Conservation (phyloP, 2,888 invertebrate genomes). For the Ectobius pallidus region DNA sequence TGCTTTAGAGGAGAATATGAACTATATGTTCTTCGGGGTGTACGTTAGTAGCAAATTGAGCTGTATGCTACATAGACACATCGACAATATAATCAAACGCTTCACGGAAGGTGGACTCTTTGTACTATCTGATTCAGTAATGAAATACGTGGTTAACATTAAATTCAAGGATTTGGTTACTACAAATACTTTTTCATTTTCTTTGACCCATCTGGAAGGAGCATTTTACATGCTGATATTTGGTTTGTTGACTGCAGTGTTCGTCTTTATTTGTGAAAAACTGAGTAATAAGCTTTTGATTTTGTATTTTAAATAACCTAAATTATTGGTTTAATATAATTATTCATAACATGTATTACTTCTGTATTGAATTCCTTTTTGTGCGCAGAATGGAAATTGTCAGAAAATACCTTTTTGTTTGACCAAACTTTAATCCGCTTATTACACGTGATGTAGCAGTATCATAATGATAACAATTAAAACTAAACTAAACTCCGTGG, state of each 20-base stretch:
- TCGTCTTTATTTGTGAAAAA: background rate
- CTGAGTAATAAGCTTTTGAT: too few species aligned
- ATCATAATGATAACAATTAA: too few species aligned
- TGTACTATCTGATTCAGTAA: background rate
- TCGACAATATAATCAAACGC: background rate
- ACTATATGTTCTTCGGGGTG: background rate
- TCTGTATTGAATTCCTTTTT: too few species aligned
- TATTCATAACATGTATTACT: too few species aligned
- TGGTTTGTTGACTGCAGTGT: background rate
- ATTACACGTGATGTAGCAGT: too few species aligned
- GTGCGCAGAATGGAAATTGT: too few species aligned
- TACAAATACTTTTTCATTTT: background rate
- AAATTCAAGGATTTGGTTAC: background rate
- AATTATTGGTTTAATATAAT: too few species aligned
- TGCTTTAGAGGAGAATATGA: background rate
- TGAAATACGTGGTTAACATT: background rate
- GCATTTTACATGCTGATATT: background rate
- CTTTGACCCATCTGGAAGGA: background rate
- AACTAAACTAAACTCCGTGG: too few species aligned
- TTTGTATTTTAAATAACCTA: too few species aligned
- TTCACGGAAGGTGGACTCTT: background rate
- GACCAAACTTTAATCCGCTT: too few species aligned
- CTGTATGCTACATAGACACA: background rate
- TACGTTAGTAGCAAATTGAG: background rate
- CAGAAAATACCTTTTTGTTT: too few species aligned